Evolutionary conservation across 1,140 invertebrate genomes (phyloP).

Genomic region (Drosophila malerkotliana): DNA sequence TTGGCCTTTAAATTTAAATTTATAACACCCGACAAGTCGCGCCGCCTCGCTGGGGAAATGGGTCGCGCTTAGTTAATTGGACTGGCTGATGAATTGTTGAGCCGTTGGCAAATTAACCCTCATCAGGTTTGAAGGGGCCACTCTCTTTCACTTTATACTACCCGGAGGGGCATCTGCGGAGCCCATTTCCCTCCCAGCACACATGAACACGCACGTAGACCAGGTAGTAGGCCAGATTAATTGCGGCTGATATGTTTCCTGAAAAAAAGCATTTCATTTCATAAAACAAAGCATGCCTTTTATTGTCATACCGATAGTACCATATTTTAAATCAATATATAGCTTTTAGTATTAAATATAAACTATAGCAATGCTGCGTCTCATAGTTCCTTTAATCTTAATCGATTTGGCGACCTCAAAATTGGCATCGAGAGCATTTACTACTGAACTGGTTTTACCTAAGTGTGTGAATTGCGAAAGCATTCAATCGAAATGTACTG

Average conservation of each 20-base stretch:
- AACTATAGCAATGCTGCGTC: background rate
- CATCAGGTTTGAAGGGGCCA: conserved; percentile 47
- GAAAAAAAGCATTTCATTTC: background rate
- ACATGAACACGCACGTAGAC: conserved; percentile 43
- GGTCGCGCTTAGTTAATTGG: conserved; percentile 69
- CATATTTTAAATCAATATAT: background rate
- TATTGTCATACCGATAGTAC: background rate
- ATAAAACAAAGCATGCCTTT: background rate
- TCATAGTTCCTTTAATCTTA: background rate
- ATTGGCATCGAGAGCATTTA: background rate
- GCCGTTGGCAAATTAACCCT: conserved; percentile 68
- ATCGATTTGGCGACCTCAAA: background rate
- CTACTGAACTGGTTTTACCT: background rate
- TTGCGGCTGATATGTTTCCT: conserved; percentile 24
- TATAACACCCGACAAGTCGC: conserved; percentile 53
- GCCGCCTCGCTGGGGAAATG: conserved; percentile 29
- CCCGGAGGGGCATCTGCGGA: background rate
- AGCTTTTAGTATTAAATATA: background rate
- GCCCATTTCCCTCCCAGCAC: conserved; percentile 17
- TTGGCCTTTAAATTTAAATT: conserved; percentile 81
- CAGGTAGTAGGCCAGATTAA: conserved; percentile 34
- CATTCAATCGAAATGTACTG: background rate
- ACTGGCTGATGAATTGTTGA: conserved; percentile 52
- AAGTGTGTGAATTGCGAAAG: background rate
- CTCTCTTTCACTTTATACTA: conserved; percentile 2